Percentiles rank a stretch among this genome's conserved stretches.
These are phyloP conservation scores for Leptestheria dahalacensis DNA, from an alignment of 1,140 invertebrate species.

Conservation along the genomic window DNA sequence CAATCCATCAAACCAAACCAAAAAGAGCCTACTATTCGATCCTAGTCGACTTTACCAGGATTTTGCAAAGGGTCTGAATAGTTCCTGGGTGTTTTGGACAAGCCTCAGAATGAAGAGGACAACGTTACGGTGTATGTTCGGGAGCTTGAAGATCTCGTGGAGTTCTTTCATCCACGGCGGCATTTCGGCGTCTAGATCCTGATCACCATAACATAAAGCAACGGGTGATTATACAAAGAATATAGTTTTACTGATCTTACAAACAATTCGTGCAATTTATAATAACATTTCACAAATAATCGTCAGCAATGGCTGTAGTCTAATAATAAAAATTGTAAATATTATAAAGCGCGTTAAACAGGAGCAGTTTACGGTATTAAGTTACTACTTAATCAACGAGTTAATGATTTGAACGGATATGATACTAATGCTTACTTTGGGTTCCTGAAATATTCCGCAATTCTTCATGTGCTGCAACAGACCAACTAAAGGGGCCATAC, in stretches of 20 bases:
- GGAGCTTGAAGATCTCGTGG: not conserved
- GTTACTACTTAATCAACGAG: too few relatives aligned
- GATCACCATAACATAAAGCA: too few relatives aligned
- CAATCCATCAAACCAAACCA: too few relatives aligned
- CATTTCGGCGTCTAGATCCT: not conserved
- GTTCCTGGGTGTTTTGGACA: not conserved
- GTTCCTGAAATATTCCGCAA: not conserved
- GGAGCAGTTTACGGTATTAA: too few relatives aligned
- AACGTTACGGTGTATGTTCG: not conserved
- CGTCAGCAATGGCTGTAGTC: too few relatives aligned
- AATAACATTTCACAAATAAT: too few relatives aligned
- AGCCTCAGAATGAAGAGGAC: constrained; percentile 1
- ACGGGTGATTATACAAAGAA: too few relatives aligned
- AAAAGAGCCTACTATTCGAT: too few relatives aligned
- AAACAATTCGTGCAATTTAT: too few relatives aligned
- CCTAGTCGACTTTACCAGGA: not conserved
- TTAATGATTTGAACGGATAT: not conserved
- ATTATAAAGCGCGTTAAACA: too few relatives aligned
- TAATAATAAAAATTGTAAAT: too few relatives aligned
- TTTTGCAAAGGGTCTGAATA: not conserved
- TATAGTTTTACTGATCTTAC: too few relatives aligned
- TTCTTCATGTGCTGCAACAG: not conserved
- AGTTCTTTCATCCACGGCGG: constrained; percentile 1
- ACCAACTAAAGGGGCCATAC: constrained; percentile 5
- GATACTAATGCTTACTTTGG: not conserved